Evolutionary conservation across 2,797 vertebrate species (phyloP), one percentile per base, ranked within the genome.

Genomic region (Acomys russatus): DNA sequence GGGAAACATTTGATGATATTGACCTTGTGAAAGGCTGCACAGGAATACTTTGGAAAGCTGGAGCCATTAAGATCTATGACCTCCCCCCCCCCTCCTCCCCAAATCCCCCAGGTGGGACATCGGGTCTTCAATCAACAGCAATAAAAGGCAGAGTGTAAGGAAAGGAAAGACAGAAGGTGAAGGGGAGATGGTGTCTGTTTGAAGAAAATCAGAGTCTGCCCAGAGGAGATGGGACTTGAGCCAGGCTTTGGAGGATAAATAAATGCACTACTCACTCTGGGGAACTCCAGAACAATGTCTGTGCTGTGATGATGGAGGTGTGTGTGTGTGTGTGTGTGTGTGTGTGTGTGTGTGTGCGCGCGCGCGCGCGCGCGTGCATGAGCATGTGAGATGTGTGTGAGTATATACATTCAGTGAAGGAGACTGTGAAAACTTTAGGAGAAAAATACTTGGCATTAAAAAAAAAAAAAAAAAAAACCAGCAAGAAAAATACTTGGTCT

Each of bases 11-110:
- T 71, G 92, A 38, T 93, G 49, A 95, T 49, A 9, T 12, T 92
- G 59, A 88, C 30, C 93, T 82, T 59, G 18, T 68, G 73, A 95
- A 92, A 93, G 54, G 1, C 4, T 17, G 9, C 18, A 15, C 22
- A 95, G 18, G 4, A 89, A 86, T 78, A 82, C 73, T 91, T 66
- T 94, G 70, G 33, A 77, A 89, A 97, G 56, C 88, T 38, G 12
- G 14, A 74, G 10, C 64, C 86, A 87, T 38, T 78, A 56, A 25
- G 33, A 88, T 64, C 33, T 35, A 38, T 49, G 49, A 93, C 23
- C 44, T 92, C 35, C 14, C 35, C 38, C 6, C 35, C 14, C 35
- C 38, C 6, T 7, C 38, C 12, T 44, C 83, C 8, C 38, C 59
- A 5, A 9, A 30, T 78, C 64, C 38, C 20, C 38, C 59, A 83